Evolutionary conservation across 2,888 invertebrate genomes (phyloP), one percentile per base, ranked within the genome.

Genomic region (Pinctada fucata): DNA sequence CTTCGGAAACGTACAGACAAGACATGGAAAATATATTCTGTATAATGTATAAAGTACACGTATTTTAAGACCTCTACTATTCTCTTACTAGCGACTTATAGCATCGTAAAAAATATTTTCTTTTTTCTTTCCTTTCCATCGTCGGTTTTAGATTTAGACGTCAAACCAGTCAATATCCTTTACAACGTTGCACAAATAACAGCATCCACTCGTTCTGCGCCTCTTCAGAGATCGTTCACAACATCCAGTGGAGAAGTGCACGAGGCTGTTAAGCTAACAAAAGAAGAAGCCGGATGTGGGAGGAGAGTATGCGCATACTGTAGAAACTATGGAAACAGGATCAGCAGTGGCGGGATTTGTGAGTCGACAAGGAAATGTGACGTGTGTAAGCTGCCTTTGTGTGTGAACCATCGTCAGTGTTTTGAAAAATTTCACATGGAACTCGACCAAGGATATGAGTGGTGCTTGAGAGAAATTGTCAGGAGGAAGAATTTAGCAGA

Each of bases 321-420:
- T 47, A 63, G 52, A 73, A 47, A 49, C 6, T 49, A 31, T 45
- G 64, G 52, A 64, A 58, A 45, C 8, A 63, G 13, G n/a, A 73
- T 64, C 13, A 52, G 64, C 1, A 47, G 64, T n/a, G 73, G 73
- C 10, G 45, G 64, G 0, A 64, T 31, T 31, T 47, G 63, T 10
- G 73, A 73, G 45, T 64, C 73, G 3, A 49, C 48, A 13, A 16
- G 58, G 63, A 73, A 73, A 64, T 73, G 73, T 48, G 47, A 73
- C n/a, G 73, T 64, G 2, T 73, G 73, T n/a, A 13, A 73, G 8
- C 3, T 73, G n/a, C 48, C 73, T 13, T 64, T 73, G 4, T 73
- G 73, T 13, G 64, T 47, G 47, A 48, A 48, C 6, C 4, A 47
- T 5, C 73, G 73, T 2, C 47, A 63, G 13, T 73, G 73, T 47